Evolutionary conservation across 92 coral and sea anemone species (phyloP), one percentile per base, ranked within the genome.

Genomic region (Porites lobata): DNA sequence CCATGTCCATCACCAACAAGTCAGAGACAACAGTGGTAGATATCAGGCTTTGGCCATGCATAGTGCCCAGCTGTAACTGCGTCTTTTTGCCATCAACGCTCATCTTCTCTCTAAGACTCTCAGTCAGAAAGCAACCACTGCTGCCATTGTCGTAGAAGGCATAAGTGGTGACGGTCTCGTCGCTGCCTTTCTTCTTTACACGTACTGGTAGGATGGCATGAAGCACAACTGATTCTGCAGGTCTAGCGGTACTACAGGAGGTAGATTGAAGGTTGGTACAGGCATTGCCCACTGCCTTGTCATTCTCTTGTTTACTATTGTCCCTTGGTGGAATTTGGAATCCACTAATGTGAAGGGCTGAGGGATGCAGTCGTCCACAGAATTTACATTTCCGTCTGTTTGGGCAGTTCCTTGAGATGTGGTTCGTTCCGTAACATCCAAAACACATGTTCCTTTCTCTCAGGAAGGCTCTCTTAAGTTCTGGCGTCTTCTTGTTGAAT

Each of bases 141-240:
- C n/a, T n/a, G n/a, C n/a, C n/a, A n/a, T n/a, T n/a, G n/a, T n/a
- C n/a, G n/a, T n/a, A n/a, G n/a, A n/a, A n/a, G n/a, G n/a, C n/a
- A n/a, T n/a, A n/a, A n/a, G n/a, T n/a, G n/a, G n/a, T n/a, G n/a
- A n/a, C n/a, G n/a, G n/a, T n/a, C n/a, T n/a, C n/a, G n/a, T n/a
- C n/a, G n/a, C n/a, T n/a, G n/a, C n/a, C n/a, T n/a, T n/a, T n/a
- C n/a, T n/a, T n/a, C n/a, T n/a, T n/a, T n/a, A n/a, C n/a, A n/a
- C n/a, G n/a, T n/a, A n/a, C n/a, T n/a, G n/a, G n/a, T n/a, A 91
- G 74, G 50, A 94, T 89, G 19, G 95, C 89, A 19, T 91, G 96
- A 22, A 84, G 61, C 12, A 90, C 65, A 5, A 85, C 65, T 7
- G 80, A 19, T 10, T 85, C 77, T 18, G 59, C 29, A 6, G 47